Evolutionary conservation across 1,140 invertebrate genomes (phyloP).

Genomic region (Lysiphlebus fabarum): DNA sequence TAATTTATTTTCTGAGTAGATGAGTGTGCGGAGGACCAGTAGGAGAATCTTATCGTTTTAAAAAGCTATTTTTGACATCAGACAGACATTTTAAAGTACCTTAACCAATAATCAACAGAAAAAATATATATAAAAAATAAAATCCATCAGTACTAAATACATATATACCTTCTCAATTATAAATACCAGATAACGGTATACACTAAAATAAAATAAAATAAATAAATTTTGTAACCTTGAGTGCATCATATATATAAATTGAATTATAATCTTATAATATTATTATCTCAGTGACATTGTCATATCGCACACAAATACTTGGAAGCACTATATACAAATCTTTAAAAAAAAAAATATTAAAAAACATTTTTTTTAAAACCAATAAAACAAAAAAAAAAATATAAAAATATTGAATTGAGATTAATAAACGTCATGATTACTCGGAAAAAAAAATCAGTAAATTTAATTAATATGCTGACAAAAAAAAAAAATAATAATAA

Average conservation of each 20-base stretch:
- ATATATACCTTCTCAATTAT: no score
- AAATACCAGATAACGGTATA: no score
- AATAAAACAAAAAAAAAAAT: background rate
- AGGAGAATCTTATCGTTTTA: conserved; percentile 10
- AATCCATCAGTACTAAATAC: conserved; percentile 5
- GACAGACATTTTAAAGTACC: conserved; percentile 14
- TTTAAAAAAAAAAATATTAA: conserved; percentile 15
- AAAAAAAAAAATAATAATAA: no score
- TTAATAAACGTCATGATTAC: no score
- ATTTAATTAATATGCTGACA: no score
- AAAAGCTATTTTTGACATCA: conserved; percentile 12
- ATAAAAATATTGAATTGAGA: no score
- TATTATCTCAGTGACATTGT: conserved; percentile 38
- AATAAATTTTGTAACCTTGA: conserved; percentile 13
- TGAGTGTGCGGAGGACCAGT: background rate
- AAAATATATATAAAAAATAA: conserved; percentile 1
- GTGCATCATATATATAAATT: conserved; percentile 12
- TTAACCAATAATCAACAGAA: background rate
- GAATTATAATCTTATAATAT: conserved; percentile 27
- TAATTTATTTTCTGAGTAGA: background rate
- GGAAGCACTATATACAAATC: conserved; percentile 11
- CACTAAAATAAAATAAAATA: background rate
- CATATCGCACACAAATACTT: conserved; percentile 14
- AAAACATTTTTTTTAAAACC: conserved; percentile 11
- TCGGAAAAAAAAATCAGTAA: no score